Evolutionary conservation across 2,797 vertebrate species (phyloP).

Genomic region (Coranthus polyacanthus): DNA sequence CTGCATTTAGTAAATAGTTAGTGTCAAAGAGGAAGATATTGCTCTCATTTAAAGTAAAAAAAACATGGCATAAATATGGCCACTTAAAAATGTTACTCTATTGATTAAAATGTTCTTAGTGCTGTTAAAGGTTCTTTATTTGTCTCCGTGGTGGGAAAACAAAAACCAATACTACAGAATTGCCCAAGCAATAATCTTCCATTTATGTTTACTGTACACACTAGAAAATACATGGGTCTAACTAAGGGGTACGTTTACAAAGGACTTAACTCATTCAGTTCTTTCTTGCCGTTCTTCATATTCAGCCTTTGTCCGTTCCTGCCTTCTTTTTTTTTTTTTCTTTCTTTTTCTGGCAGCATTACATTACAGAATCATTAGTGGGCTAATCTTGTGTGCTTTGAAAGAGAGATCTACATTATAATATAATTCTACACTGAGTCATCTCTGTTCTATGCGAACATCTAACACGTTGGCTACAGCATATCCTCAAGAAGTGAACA

Average conservation of each 20-base stretch:
- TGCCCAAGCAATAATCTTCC: neutral
- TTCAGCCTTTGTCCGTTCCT: too few relatives aligned
- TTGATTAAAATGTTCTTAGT: slow-evolving; percentile 24
- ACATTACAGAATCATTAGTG: neutral
- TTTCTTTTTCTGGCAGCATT: neutral
- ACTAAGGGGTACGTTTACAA: neutral
- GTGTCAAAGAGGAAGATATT: slow-evolving; percentile 22
- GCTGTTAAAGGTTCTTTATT: slow-evolving; percentile 6
- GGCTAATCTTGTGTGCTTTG: neutral
- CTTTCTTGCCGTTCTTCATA: neutral
- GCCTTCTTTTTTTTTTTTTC: neutral
- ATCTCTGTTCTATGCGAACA: neutral
- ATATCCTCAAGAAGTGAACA: neutral
- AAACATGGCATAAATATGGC: slow-evolving; percentile 26
- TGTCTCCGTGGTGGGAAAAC: slow-evolving; percentile 16
- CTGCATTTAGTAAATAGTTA: slow-evolving; percentile 44
- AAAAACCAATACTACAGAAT: neutral
- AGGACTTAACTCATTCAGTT: neutral
- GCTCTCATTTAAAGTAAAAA: slow-evolving; percentile 30
- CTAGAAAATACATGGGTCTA: neutral
- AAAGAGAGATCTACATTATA: neutral
- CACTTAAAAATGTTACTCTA: slow-evolving; percentile 31
- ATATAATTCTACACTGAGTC: neutral
- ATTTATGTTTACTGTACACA: neutral
- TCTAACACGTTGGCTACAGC: neutral